phyloP scores from a whole-genome alignment of 2,113 vertebrate species.

The Empidonax alnorum region DNA sequence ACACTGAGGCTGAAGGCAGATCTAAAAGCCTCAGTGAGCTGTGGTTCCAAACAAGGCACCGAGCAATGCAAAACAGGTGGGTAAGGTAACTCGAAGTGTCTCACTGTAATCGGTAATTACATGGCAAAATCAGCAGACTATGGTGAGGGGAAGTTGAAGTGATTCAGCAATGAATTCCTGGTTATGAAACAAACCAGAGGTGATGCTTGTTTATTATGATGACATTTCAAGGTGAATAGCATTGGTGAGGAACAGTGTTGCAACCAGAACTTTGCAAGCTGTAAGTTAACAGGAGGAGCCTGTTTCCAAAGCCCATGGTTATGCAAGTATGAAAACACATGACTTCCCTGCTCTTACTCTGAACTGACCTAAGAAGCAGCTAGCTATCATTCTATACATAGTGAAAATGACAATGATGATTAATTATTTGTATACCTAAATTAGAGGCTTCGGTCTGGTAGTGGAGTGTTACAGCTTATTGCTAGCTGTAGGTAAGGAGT shows the following conservation, averaged over 20 bases:
- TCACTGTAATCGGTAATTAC: not conserved
- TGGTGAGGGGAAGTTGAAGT: not conserved
- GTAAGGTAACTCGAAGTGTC: not conserved
- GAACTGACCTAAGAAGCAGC: not conserved
- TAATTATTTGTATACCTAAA: not conserved
- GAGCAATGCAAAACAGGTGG: too few species aligned
- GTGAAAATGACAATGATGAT: not conserved
- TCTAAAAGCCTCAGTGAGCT: not conserved
- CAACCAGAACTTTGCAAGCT: not conserved
- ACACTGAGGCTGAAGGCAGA: not conserved
- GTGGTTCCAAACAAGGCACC: not conserved
- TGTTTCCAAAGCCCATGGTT: not conserved
- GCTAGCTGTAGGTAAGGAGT: not conserved
- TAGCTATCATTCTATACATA: not conserved
- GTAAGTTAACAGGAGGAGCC: not conserved
- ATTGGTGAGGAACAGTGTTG: not conserved
- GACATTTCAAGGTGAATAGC: not conserved
- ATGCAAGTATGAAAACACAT: not conserved
- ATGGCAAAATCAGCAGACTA: not conserved
- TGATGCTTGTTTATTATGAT: not conserved
- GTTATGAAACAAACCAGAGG: not conserved
- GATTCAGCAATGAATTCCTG: not conserved
- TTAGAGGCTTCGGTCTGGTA: fast-evolving
- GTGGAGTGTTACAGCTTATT: not conserved
- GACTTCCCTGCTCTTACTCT: not conserved